Percentiles rank a stretch among this genome's conserved stretches.
phyloP scores from a whole-genome alignment of 2,888 invertebrate species.

The Trichogramma dendrolimi region DNA sequence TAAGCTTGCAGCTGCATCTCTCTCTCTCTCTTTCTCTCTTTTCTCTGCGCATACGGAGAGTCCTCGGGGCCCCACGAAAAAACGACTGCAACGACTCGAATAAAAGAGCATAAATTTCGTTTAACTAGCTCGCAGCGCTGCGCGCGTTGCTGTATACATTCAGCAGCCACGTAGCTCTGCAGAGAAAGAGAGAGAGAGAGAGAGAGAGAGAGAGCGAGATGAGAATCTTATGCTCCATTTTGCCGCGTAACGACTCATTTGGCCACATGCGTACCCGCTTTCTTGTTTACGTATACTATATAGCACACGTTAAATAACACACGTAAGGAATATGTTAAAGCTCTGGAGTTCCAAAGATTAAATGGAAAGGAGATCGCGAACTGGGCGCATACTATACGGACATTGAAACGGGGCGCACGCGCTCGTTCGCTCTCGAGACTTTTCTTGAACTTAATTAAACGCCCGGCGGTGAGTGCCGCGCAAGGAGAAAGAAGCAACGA shows the following conservation, averaged over 20 bases:
- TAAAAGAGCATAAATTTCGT: neutral
- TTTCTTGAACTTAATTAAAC: constrained; percentile 47
- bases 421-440: constrained; percentile 34
- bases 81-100: neutral
- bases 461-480: neutral
- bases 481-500: too few species aligned
- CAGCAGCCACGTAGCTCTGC: neutral
- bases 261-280: too few species aligned
- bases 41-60: neutral
- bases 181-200: neutral
- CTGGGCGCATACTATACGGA: too few species aligned
- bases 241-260: too few species aligned
- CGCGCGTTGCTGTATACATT: neutral
- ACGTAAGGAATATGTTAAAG: too few species aligned
- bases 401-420: constrained; percentile 10
- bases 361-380: constrained; percentile 9
- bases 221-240: too few species aligned
- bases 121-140: neutral
- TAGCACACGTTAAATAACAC: too few species aligned
- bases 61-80: neutral
- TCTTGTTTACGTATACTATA: too few species aligned
- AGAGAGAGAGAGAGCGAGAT: too few species aligned
- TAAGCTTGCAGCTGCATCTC: neutral
- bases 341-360: neutral
- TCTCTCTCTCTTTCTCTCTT: neutral